Evolutionary conservation across 2,113 vertebrate genomes (phyloP).

Genomic region (Odocoileus virginianus): DNA sequence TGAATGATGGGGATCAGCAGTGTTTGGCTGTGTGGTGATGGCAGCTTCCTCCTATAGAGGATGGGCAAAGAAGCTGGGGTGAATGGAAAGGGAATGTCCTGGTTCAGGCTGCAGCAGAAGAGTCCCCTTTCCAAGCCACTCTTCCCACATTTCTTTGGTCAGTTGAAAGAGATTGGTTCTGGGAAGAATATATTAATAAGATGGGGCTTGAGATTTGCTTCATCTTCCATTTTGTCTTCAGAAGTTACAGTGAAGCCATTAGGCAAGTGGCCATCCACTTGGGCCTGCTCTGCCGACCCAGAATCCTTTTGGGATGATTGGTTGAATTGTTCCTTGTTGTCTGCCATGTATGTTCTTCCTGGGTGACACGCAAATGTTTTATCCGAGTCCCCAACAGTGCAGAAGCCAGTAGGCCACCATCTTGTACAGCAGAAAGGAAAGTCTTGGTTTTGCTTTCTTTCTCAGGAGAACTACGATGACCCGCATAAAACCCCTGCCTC

Average conservation of each 20-base stretch:
- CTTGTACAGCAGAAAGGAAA: background rate
- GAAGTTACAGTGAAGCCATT: background rate
- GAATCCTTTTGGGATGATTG: background rate
- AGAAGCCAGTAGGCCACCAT: background rate
- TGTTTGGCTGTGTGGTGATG: background rate
- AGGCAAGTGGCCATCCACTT: background rate
- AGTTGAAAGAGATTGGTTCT: background rate
- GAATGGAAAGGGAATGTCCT: background rate
- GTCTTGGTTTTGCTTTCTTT: background rate
- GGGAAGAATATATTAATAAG: background rate
- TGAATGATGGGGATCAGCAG: background rate
- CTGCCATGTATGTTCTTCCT: background rate
- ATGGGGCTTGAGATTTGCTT: background rate
- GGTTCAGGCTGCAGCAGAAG: background rate
- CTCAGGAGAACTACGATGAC: constrained; percentile 91
- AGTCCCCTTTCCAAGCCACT: background rate
- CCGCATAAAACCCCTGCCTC: constrained; percentile 95
- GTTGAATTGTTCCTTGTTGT: background rate
- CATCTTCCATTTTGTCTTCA: background rate
- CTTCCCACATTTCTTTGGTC: background rate
- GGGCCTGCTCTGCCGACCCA: background rate
- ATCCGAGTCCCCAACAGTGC: background rate
- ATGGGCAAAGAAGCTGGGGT: too few species aligned
- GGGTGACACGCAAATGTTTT: background rate
- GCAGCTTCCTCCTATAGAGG: background rate